Evolutionary conservation across 2,113 vertebrate genomes (phyloP).

Genomic region (Thamnophis sirtalis): DNA sequence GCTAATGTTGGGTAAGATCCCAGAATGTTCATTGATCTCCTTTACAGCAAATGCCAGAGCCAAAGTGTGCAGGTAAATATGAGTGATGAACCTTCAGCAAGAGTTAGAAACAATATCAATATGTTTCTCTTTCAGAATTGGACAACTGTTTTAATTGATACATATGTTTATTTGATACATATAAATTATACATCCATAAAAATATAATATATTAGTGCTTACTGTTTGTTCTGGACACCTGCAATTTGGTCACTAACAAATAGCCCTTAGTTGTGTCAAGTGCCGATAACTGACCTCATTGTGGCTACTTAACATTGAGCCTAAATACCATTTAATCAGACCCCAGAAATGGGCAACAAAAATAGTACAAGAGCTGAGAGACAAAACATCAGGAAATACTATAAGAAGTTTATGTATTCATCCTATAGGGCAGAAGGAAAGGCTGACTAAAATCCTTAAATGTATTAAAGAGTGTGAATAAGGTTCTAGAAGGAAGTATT

Average conservation of each 20-base stretch:
- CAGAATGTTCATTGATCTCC: background rate
- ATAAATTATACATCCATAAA: background rate
- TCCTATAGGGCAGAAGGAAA: no score
- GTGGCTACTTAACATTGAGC: no score
- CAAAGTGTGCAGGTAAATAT: background rate
- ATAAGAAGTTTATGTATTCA: no score
- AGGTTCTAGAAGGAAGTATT: no score
- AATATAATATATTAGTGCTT: background rate
- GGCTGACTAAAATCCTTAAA: no score
- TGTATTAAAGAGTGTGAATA: no score
- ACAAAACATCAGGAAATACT: no score
- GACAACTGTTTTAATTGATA: background rate
- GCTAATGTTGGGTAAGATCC: background rate
- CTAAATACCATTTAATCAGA: background rate
- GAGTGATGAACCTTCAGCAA: background rate
- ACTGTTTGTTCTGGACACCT: background rate
- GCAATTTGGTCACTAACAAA: background rate
- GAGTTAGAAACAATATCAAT: background rate
- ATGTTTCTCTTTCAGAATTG: background rate
- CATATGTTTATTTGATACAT: no score
- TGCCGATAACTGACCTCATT: no score
- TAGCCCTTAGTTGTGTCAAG: no score
- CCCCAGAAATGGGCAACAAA: no score
- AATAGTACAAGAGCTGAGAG: no score
- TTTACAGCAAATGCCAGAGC: background rate